Base-by-base conservation (phyloP, 2,797 vertebrate genomes). In the Galaxias olidus region DNA sequence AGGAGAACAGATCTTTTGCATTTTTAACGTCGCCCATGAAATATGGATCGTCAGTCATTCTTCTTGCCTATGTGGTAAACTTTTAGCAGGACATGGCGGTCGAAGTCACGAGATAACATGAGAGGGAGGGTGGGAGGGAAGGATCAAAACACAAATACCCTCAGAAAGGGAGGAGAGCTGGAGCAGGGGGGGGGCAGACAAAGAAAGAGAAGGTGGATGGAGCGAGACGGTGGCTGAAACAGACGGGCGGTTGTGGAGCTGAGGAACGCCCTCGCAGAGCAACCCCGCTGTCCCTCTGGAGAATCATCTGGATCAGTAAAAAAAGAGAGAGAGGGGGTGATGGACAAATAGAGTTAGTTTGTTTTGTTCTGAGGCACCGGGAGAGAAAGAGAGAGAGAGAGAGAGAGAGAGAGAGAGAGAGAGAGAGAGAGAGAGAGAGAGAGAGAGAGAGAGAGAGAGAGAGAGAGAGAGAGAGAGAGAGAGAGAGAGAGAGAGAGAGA, bases 31-130 rank as follows among this genome's bases (percentile, higher is more conserved):
- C 17, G 1, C 8, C 45, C 78, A 91, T 91, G 79, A 92, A 92
- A 92, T 87, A 92, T 91, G 83, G 73, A 92, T 80, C 72, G 70
- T 88, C 82, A 88, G 87, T 91, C 89, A 88, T 88, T 87, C 83
- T 84, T 76, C 70, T 18, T 81, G 78, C 82, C 30, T 59, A 84
- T 82, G 74, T 82, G 78, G 84, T 90, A 87, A 91, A 91, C 86
- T 87, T 90, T 87, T 84, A 79, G 81, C 84, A 84, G 86, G 86
- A 87, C 86, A 85, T 65, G 76, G 76, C 66, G 55, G 59, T 55
- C 64, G 45, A 18, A 82, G 83, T 87, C 83, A 85, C 73, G 66
- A 81, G 80, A 87, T 74, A 55, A n/a, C 17, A 60, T 69, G 79
- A 7, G 65, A 10, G 56, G 68, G 68, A 52, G 15, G 30, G 15